A percentile compares a stretch with the other conserved stretches of the same genome.
These are phyloP conservation scores for Strigamia maritima DNA, from an alignment of 2,888 invertebrate species.

Conservation along the genomic window DNA sequence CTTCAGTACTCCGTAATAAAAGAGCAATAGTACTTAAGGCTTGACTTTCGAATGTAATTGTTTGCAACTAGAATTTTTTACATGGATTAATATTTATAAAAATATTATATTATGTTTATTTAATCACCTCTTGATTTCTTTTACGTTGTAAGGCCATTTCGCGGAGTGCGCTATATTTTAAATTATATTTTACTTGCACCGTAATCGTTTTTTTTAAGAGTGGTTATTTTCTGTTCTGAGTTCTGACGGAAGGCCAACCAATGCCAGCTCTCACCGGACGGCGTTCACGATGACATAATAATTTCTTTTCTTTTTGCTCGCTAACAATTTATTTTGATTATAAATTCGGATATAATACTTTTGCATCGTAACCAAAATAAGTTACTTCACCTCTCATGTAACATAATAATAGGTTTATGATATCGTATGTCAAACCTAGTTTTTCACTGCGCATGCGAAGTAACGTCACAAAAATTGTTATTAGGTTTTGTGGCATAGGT, in stretches of 20 bases:
- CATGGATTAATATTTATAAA: neutral
- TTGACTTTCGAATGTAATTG: slow-evolving; percentile 19
- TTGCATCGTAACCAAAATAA: neutral
- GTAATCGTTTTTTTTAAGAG: no score
- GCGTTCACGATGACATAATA: neutral
- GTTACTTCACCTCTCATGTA: neutral
- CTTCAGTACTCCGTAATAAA: neutral
- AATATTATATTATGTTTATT: neutral
- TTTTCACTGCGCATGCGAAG: slow-evolving; percentile 23
- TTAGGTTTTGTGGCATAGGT: no score
- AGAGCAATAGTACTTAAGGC: neutral
- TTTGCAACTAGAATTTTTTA: neutral
- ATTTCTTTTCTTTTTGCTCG: no score
- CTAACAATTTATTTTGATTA: neutral
- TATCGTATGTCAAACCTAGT: no score
- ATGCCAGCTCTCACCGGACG: neutral
- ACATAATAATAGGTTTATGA: no score
- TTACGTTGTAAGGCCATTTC: no score
- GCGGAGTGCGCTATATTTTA: no score
- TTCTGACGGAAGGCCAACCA: no score
- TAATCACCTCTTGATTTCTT: neutral
- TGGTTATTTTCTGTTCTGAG: no score
- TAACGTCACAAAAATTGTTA: slow-evolving; percentile 36
- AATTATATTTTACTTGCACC: no score
- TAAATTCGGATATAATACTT: neutral